phyloP scores from a whole-genome alignment of 2,888 invertebrate species.

The Tiphia femorata region DNA sequence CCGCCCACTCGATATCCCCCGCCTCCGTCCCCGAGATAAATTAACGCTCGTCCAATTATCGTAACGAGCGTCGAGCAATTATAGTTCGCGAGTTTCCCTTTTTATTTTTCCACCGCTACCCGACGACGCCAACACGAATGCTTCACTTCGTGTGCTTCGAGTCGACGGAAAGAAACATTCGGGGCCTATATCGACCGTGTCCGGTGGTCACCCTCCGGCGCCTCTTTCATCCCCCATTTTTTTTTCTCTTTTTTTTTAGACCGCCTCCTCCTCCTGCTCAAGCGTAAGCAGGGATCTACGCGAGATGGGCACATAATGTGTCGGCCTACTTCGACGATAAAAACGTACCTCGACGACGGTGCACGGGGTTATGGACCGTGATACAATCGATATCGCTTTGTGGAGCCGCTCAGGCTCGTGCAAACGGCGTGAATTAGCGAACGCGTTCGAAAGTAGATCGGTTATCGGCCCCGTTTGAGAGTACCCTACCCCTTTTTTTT shows the following conservation, averaged over 20 bases:
- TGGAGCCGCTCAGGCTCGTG: slow-evolving; percentile 3
- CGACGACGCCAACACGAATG: background rate
- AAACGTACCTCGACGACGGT: background rate
- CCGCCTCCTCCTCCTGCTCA: background rate
- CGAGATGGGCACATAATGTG: too few species aligned
- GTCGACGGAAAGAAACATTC: background rate
- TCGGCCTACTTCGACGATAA: slow-evolving; percentile 1
- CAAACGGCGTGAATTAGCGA: too few species aligned
- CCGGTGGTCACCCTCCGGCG: background rate
- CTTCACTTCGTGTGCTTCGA: background rate
- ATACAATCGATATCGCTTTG: slow-evolving; percentile 35
- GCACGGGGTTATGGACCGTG: slow-evolving; percentile 16
- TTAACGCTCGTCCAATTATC: slow-evolving; percentile 24
- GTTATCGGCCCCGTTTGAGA: background rate
- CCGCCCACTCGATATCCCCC: too few species aligned
- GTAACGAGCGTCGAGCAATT: slow-evolving; percentile 13
- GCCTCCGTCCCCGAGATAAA: slow-evolving; percentile 21
- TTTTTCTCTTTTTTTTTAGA: background rate
- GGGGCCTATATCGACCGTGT: background rate
- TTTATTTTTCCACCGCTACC: background rate
- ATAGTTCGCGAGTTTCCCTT: too few species aligned
- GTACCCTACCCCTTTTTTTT: too few species aligned
- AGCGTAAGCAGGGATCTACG: background rate
- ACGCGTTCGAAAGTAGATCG: too few species aligned
- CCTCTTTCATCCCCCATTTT: background rate